Conservation (phyloP, 2,888 invertebrate species). For the Cheilosia urbana region DNA sequence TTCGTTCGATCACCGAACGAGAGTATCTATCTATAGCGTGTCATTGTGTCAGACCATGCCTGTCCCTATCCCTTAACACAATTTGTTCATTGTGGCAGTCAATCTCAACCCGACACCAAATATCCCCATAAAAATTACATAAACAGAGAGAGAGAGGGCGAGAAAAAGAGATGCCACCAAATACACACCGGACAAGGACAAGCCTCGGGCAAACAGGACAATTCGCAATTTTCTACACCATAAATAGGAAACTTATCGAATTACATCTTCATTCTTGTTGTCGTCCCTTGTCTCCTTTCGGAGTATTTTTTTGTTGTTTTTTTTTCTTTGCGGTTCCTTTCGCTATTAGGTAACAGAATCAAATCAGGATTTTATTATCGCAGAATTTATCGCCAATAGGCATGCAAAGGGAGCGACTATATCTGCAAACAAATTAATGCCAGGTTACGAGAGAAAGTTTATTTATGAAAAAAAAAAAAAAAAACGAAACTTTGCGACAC, state of each 20-base stretch:
- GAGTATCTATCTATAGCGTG: slow-evolving; percentile 13
- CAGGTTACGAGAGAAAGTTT: slow-evolving; percentile 14
- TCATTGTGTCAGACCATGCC: background rate
- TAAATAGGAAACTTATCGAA: slow-evolving; percentile 69
- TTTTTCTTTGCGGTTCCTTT: slow-evolving; percentile 16
- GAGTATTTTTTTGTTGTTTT: background rate
- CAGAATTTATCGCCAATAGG: slow-evolving; percentile 58
- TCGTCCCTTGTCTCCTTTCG: slow-evolving; percentile 6
- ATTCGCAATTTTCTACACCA: slow-evolving; percentile 62
- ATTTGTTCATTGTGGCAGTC: slow-evolving; percentile 49
- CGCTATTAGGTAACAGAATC: slow-evolving; percentile 57
- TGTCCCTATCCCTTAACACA: slow-evolving; percentile 6
- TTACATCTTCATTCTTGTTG: slow-evolving; percentile 39
- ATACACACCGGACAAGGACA: slow-evolving; percentile 1
- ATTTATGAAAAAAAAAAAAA: background rate
- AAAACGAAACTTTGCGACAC: background rate
- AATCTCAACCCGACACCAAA: slow-evolving; percentile 58
- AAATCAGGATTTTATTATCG: slow-evolving; percentile 56
- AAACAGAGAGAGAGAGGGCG: background rate
- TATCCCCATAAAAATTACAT: slow-evolving; percentile 47
- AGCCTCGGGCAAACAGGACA: slow-evolving; percentile 9
- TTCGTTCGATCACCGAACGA: background rate
- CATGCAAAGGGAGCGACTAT: slow-evolving; percentile 51
- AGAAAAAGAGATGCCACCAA: background rate
- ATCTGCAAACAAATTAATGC: slow-evolving; percentile 21